Base-by-base conservation (phyloP, 2,113 vertebrate genomes). In the Scomber scombrus region DNA sequence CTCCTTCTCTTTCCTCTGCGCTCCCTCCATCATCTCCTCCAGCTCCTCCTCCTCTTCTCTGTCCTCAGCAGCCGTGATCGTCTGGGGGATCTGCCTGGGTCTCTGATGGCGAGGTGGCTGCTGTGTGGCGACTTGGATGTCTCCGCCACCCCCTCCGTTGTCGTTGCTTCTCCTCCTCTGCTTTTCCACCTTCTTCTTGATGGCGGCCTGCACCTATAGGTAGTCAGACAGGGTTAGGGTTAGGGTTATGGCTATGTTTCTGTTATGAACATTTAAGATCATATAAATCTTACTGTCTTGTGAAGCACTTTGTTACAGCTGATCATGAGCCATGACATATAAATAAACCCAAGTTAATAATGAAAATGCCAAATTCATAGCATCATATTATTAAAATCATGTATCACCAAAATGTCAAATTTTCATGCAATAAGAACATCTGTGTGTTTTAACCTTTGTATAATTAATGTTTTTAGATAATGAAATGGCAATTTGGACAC, bases 131-230 rank as follows among this genome's bases (percentile, higher is more conserved):
- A 11, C 63, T 0, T 84, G 85, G 21, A 15, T 13, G 10, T 93
- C 92, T 14, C 63, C 81, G 0, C 11, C 34, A 2, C 67, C 72
- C 2, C 68, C 75, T 11, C 73, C 75, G 12, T 65, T 67, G 16
- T 63, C 83, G 1, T 23, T 72, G 68, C 19, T 43, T 69, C 71
- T 75, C 67, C 57, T 93, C 68, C 76, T 95, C 87, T 94, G 93
- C 85, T 92, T 95, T 87, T 94, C 91, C 63, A 95, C 75, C 31
- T 94, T 95, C 90, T 81, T 95, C 68, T 93, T 95, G 85, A 95
- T 95, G 60, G 93, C 73, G 3, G 94, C 94, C 81, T 95, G 94
- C 10, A 95, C 93, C 95, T 95, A 86, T 40, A 16, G n/a, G 26
- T 3, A 18, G 47, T 18, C 29, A 69, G 61, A 78, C 3, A n/a